These are phyloP conservation scores for Aradophagus sp. DNA, from an alignment of 1,140 invertebrate genomes.

Conservation along the genomic window DNA sequence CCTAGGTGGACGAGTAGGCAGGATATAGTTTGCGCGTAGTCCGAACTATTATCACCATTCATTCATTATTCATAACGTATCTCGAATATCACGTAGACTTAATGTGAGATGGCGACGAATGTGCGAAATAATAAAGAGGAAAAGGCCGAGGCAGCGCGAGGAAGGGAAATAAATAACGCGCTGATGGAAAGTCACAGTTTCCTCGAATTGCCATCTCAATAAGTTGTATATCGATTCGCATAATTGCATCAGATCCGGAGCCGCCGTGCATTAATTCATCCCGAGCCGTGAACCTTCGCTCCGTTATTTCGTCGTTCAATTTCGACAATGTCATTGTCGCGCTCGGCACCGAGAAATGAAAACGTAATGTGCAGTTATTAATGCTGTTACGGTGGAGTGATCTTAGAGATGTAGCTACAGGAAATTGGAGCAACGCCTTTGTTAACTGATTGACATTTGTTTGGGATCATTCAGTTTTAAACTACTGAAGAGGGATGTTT, in stretches of 20 bases:
- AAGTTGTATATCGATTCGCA: constrained; percentile 3
- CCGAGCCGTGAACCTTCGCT: neutral
- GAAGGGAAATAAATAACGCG: constrained; percentile 25
- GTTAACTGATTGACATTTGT: no score
- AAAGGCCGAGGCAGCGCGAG: neutral
- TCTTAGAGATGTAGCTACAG: no score
- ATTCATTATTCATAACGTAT: constrained; percentile 48
- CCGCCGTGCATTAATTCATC: neutral
- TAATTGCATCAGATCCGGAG: constrained; percentile 19
- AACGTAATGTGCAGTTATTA: no score
- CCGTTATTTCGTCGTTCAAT: no score
- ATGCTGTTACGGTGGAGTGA: no score
- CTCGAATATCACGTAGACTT: constrained; percentile 37
- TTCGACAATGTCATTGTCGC: no score
- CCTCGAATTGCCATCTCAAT: constrained; percentile 15
- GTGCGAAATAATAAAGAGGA: constrained; percentile 14
- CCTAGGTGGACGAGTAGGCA: constrained; percentile 32
- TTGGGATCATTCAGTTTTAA: no score
- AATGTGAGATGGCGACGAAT: constrained; percentile 10
- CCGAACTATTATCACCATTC: constrained; percentile 27
- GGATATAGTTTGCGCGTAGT: constrained; percentile 44
- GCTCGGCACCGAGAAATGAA: no score
- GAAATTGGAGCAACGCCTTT: no score
- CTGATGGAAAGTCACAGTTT: constrained; percentile 23
- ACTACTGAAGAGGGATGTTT: no score